These are phyloP conservation scores for Sebastes dallii DNA, from an alignment of 2,797 vertebrate species.

Conservation along the genomic window DNA sequence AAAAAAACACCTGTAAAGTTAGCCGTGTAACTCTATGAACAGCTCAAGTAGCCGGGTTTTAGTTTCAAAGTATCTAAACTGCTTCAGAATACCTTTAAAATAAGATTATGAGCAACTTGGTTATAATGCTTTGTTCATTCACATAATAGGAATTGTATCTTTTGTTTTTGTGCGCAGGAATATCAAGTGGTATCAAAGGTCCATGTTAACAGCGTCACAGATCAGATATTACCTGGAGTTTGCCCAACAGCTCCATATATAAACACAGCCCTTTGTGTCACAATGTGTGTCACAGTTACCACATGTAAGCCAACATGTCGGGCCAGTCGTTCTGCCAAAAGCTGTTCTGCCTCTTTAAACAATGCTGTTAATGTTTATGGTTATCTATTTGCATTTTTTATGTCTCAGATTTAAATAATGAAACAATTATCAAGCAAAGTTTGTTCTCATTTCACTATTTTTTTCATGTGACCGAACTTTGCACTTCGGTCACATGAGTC, in stretches of 20 bases:
- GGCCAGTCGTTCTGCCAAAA: no score
- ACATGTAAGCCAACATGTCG: no score
- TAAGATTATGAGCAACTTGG: not conserved
- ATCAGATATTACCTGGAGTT: not conserved
- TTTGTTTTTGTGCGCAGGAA: not conserved
- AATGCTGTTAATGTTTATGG: not conserved
- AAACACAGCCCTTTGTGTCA: not conserved
- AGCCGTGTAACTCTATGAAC: not conserved
- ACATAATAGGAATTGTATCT: not conserved
- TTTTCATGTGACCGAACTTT: not conserved
- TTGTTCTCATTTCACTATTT: not conserved
- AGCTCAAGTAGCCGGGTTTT: not conserved
- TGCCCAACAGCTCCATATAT: not conserved
- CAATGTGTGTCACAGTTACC: no score
- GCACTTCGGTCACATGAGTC: conserved; percentile 22
- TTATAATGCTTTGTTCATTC: not conserved
- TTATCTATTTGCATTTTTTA: not conserved
- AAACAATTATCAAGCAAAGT: not conserved
- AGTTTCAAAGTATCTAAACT: not conserved
- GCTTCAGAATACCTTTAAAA: no score
- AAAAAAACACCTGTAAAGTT: no score
- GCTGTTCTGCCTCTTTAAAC: not conserved
- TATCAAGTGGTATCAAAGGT: not conserved
- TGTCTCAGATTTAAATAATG: not conserved
- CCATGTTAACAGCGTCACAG: not conserved